phyloP scores from a whole-genome alignment of 2,113 vertebrate genomes.

The Helogale parvula region DNA sequence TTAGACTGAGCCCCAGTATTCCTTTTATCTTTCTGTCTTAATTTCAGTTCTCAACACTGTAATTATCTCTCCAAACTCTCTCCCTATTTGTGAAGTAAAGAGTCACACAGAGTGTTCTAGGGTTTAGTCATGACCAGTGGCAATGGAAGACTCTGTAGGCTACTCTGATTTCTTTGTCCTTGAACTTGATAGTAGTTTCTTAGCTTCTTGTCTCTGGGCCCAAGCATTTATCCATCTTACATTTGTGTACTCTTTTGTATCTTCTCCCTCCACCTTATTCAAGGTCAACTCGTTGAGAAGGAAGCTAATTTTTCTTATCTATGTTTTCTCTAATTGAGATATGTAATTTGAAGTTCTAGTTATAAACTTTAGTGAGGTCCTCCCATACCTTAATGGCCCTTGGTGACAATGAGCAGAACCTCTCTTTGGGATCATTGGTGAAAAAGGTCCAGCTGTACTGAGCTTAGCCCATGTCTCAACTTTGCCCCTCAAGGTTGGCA shows the following conservation, averaged over 20 bases:
- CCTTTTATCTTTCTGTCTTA: neutral
- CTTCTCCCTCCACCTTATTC: neutral
- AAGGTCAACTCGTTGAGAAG: neutral
- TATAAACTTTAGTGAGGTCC: neutral
- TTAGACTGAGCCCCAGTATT: neutral
- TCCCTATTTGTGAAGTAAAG: neutral
- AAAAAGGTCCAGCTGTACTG: neutral
- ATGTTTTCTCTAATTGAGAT: neutral
- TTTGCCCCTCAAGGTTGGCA: neutral
- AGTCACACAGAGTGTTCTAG: neutral
- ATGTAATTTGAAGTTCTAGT: slow-evolving; percentile 21
- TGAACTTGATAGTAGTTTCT: neutral
- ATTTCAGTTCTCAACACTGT: neutral
- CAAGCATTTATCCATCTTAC: neutral
- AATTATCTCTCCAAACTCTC: neutral
- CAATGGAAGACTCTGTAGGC: neutral
- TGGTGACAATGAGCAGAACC: neutral
- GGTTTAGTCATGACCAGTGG: neutral
- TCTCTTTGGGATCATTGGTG: neutral
- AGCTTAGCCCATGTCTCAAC: neutral
- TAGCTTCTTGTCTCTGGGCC: neutral
- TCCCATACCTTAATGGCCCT: neutral
- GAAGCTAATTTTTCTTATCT: neutral
- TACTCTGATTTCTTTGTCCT: neutral
- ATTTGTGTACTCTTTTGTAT: neutral